Evolutionary conservation across 2,888 invertebrate genomes (phyloP), one percentile per base, ranked within the genome.

Genomic region (Caenorhabditis sulstoni): DNA sequence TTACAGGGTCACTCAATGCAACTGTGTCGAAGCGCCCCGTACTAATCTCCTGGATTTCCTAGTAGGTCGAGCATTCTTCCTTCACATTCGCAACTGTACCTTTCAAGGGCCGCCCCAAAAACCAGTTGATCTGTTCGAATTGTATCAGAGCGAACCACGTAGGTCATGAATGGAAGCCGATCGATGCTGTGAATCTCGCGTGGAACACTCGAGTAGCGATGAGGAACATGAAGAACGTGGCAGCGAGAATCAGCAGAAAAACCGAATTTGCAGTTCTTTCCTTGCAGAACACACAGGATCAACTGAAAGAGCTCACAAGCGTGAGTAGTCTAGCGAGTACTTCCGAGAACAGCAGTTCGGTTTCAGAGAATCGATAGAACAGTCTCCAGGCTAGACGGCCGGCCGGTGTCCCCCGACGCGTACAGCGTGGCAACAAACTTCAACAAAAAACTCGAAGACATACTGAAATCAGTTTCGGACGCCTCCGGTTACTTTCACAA

Each of bases 1-100:
- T 37, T n/a, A n/a, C 22, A 67, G 67, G 11, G 37, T 57, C 8
- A 67, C 67, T 12, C 35, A n/a, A 12, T 67, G 67, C n/a, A 9
- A 1, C 3, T 67, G 67, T 23, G 29, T 58, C 14, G n/a, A 29
- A 9, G 41, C 4, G 5, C 9, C 7, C 11, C 9, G 41, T 2
- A 12, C 16, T 16, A 16, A 8, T 3, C 57, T 58, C 3, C 16
- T 67, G n/a, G 67, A 67, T 22, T 67, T 67, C 29, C 49, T 67
- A 49, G 66, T 55, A 16, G 35, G 35, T 35, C 1, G 7, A 52
- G n/a, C 0, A 8, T 41, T 11, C 44, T 44, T 16, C 23, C n/a
- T n/a, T 14, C 12, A n/a, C n/a, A 14, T 22, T 22, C 3, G 9
- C n/a, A 41, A 9, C 0, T 14, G 12, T 41, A 41, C 3, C 14